phyloP scores from a whole-genome alignment of 2,797 vertebrate species.

The Pseudochirops corinnae region DNA sequence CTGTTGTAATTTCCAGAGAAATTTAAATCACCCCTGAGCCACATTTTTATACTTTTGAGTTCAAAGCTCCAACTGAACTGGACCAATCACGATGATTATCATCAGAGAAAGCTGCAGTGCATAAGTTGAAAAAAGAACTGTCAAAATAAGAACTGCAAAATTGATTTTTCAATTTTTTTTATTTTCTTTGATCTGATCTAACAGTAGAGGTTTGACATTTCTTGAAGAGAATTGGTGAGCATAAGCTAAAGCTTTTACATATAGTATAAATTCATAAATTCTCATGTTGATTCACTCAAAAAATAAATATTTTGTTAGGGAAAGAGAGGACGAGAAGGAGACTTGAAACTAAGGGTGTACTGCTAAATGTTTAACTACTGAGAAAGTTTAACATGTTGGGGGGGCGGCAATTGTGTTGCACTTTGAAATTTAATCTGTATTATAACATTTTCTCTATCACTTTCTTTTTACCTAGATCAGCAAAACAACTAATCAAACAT shows the following conservation, averaged over 20 bases:
- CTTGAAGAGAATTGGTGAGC: slow-evolving; percentile 7
- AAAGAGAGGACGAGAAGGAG: not conserved
- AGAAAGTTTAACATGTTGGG: not conserved
- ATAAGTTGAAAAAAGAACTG: slow-evolving; percentile 61
- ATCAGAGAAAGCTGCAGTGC: slow-evolving; percentile 54
- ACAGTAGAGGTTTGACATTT: slow-evolving; percentile 42
- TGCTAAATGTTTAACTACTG: not conserved
- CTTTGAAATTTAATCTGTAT: not conserved
- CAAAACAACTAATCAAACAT: not conserved
- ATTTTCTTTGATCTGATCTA: slow-evolving; percentile 64
- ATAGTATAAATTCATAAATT: slow-evolving; percentile 16
- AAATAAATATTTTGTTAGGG: not conserved
- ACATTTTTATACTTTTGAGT: slow-evolving; percentile 48
- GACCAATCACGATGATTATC: not conserved
- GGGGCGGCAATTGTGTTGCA: not conserved
- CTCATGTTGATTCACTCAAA: not conserved
- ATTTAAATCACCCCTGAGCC: not conserved
- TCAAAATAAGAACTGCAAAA: slow-evolving; percentile 63
- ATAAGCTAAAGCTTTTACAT: slow-evolving; percentile 28
- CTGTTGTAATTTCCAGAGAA: slow-evolving; percentile 4
- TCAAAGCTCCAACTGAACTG: slow-evolving; percentile 23
- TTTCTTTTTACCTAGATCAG: not conserved
- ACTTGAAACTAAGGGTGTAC: not conserved
- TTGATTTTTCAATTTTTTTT: not conserved
- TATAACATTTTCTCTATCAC: not conserved